Conservation (phyloP, 2,888 invertebrate genomes). For the Trissolcus japonicus region DNA sequence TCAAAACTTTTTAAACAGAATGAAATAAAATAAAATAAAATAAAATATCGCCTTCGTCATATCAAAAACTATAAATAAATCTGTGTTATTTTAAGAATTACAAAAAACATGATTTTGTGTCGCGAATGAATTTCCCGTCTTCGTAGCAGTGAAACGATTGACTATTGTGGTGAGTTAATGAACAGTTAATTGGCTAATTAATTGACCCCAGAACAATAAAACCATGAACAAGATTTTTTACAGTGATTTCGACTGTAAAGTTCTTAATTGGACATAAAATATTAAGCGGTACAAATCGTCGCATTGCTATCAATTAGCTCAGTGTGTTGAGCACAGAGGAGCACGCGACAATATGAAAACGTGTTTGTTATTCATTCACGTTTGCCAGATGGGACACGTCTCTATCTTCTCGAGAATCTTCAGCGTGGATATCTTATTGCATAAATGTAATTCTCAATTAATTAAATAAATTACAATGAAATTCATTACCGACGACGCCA, state of each 20-base stretch:
- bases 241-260: background rate
- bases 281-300: slow-evolving; percentile 14
- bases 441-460: slow-evolving; percentile 16
- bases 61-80: too few species aligned
- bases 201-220: background rate
- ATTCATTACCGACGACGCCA: slow-evolving; percentile 28
- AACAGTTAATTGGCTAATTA: background rate
- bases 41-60: too few species aligned
- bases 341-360: slow-evolving; percentile 48
- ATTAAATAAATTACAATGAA: too few species aligned
- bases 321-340: slow-evolving; percentile 24
- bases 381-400: slow-evolving; percentile 28
- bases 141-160: too few species aligned
- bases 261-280: slow-evolving; percentile 1
- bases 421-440: slow-evolving; percentile 17
- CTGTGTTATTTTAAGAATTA: too few species aligned
- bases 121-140: too few species aligned
- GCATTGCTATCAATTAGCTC: slow-evolving; percentile 36
- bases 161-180: too few species aligned
- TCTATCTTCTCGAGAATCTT: slow-evolving; percentile 27
- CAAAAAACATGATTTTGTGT: too few species aligned
- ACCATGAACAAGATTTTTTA: background rate
- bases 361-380: slow-evolving; percentile 47
- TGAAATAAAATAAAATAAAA: too few species aligned
- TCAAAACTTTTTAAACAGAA: too few species aligned